These are phyloP conservation scores for Phyllopteryx taeniolatus DNA, from an alignment of 2,113 vertebrate species.

Conservation along the genomic window DNA sequence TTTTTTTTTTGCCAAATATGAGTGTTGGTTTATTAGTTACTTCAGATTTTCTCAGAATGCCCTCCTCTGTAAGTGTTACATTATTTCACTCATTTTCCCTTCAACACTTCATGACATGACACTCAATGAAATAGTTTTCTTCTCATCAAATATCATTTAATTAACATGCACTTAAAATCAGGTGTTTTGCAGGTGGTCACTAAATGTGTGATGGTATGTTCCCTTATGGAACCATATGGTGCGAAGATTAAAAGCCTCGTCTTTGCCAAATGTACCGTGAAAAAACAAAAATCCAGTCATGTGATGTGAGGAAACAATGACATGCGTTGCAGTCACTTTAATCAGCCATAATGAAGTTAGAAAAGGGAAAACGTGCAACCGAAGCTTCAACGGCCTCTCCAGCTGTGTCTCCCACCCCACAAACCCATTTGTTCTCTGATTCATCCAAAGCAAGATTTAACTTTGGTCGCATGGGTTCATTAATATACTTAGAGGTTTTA, in stretches of 20 bases:
- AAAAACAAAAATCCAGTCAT: constrained; percentile 43
- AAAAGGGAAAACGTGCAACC: constrained; percentile 42
- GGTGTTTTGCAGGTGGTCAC: constrained; percentile 16
- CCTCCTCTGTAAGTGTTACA: neutral
- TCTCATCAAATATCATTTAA: neutral
- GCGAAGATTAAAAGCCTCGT: constrained; percentile 43
- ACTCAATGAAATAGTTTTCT: neutral
- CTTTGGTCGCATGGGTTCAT: constrained; percentile 40
- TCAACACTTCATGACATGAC: neutral
- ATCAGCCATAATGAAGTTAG: constrained; percentile 70
- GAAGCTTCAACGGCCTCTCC: constrained; percentile 43
- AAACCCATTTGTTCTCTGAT: constrained; percentile 30
- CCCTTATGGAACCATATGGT: constrained; percentile 1
- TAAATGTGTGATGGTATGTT: constrained; percentile 1
- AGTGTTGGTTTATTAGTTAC: neutral
- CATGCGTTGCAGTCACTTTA: constrained; percentile 69
- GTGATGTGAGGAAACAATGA: constrained; percentile 64
- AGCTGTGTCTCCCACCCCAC: constrained; percentile 42
- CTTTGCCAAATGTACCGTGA: constrained; percentile 5
- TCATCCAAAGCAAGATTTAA: constrained; percentile 42
- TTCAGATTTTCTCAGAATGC: neutral
- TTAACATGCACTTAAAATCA: constrained; percentile 21
- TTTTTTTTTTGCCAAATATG: too few species aligned
- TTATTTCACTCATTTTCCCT: neutral
- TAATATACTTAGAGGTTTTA: constrained; percentile 42